Evolutionary conservation across 2,113 vertebrate genomes (phyloP), one percentile per base, ranked within the genome.

Genomic region (Nanorana parkeri): DNA sequence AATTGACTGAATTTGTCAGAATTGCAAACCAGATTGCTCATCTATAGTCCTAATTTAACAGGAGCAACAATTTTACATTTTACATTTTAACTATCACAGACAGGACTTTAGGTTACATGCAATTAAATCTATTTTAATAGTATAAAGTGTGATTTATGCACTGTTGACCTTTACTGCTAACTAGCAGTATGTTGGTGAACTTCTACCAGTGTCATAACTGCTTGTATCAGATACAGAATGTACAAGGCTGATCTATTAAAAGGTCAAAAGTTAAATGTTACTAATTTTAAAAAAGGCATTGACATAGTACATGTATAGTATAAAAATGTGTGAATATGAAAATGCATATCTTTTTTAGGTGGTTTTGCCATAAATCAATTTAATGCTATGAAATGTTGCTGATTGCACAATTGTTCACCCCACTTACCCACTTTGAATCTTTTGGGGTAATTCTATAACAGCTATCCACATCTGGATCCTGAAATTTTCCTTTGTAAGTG

Each of bases 131-230:
- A 86, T 88, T 88, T 89, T 87, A 78, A 86, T 73, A 80, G 78
- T 85, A 74, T 75, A 85, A 71, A 41, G n/a, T 29, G 0, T 79
- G 52, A 67, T 89, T 92, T 89, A 81, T 88, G 88, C 88, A 90
- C 87, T 78, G 67, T 11, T 92, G 88, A 91, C 90, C 90, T 92
- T 92, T 91, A 73, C 17, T 77, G 79, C 84, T 87, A 85, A 84
- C 86, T 28, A 52, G 86, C 86, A 84, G 71, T 88, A 80, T 86
- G 86, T 88, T 91, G 88, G 90, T 89, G 87, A 92, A 89, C 88
- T 92, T 89, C 85, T 88, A 88, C 80, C 78, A 83, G 56, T 87
- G 75, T 89, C 71, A n/a, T 16, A 72, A 86, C 76, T 87, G 61
- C 84, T 89, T 89, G 80, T 72, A 74, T 87, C 88, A 90, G 77